Evolutionary conservation across 2,113 vertebrate species (phyloP).

Genomic region (Macquaria ambigua): DNA sequence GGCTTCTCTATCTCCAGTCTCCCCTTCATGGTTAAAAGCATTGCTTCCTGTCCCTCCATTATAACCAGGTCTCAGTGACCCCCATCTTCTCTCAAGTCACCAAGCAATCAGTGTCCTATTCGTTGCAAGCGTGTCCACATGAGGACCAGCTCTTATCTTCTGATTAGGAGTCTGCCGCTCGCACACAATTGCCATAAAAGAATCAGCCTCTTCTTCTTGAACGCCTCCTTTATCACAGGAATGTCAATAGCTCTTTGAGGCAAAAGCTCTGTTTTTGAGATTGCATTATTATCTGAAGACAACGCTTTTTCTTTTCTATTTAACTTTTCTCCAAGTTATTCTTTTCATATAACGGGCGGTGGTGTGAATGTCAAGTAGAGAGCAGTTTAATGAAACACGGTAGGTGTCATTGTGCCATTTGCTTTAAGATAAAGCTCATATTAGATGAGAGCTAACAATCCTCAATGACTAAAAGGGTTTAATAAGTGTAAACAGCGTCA

Average conservation of each 20-base stretch:
- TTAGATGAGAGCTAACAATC: conserved; percentile 25
- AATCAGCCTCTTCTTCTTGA: conserved; percentile 9
- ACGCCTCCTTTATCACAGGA: conserved; percentile 40
- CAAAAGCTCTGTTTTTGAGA: conserved; percentile 23
- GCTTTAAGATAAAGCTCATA: conserved; percentile 29
- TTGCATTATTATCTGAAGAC: conserved; percentile 12
- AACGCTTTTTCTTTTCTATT: background rate
- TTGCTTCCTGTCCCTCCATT: conserved; percentile 23
- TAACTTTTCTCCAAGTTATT: background rate
- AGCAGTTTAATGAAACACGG: conserved; percentile 36
- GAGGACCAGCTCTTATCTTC: conserved; percentile 22
- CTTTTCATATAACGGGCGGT: background rate
- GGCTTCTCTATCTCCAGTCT: background rate
- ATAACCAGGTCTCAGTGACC: conserved; percentile 52
- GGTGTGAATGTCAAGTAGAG: conserved; percentile 29
- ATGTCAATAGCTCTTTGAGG: conserved; percentile 30
- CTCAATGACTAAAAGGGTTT: conserved; percentile 41
- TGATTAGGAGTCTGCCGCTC: conserved; percentile 38
- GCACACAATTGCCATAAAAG: conserved; percentile 13
- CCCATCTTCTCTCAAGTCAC: conserved; percentile 51
- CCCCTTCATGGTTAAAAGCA: conserved; percentile 11
- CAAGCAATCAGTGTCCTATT: conserved; percentile 51
- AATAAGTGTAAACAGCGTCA: conserved; percentile 47
- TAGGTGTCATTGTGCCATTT: conserved; percentile 16
- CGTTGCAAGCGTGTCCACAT: conserved; percentile 15